These are phyloP conservation scores for Elephas maximus DNA, from an alignment of 2,113 vertebrate species.

Conservation along the genomic window DNA sequence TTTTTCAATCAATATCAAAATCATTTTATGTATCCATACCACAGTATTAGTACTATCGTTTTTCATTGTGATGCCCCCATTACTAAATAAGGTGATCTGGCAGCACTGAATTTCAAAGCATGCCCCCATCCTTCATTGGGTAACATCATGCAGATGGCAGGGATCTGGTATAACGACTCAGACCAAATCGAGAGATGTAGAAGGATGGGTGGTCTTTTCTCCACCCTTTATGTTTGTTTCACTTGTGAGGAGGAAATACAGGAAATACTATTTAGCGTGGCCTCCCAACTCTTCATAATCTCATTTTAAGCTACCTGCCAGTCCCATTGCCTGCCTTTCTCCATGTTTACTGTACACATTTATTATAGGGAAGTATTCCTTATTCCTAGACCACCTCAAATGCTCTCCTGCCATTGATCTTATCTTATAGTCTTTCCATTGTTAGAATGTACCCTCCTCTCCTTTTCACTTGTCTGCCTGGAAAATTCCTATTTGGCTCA, in stretches of 20 bases:
- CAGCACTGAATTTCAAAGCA: not conserved
- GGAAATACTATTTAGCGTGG: not conserved
- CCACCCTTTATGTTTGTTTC: not conserved
- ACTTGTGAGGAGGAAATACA: not conserved
- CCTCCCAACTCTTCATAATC: not conserved
- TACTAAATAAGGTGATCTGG: not conserved
- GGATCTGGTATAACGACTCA: not conserved
- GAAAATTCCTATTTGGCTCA: not conserved
- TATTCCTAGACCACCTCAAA: not conserved
- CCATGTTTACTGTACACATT: not conserved
- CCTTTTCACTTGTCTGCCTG: not conserved
- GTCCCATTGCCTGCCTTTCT: not conserved
- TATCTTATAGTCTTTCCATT: not conserved
- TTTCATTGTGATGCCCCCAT: slow-evolving; percentile 55
- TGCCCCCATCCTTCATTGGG: not conserved
- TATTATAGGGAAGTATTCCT: not conserved
- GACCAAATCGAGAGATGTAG: not conserved
- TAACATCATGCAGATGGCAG: not conserved
- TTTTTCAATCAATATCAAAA: slow-evolving; percentile 67
- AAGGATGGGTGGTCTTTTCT: not conserved
- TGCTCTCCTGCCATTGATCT: not conserved
- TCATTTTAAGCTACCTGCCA: not conserved
- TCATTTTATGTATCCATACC: slow-evolving; percentile 48
- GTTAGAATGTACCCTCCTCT: not conserved
- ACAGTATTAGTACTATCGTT: not conserved